Base-by-base conservation (phyloP, 92 coral and sea anemone genomes). In the Zoanthus solanderi region DNA sequence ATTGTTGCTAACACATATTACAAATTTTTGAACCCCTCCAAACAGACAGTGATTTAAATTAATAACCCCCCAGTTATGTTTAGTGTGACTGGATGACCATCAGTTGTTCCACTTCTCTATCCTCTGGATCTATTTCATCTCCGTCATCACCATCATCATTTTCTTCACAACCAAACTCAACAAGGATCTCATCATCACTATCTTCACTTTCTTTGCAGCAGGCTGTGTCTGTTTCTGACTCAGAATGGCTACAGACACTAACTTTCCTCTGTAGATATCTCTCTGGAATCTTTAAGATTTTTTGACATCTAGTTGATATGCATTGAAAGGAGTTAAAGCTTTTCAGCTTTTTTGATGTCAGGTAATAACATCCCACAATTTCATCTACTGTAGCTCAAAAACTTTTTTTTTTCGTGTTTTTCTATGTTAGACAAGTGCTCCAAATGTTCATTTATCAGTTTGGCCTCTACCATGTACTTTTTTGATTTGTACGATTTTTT, bases 401-500 rank as follows among this genome's bases (percentile, higher is more conserved):
- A 58, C 65, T 57, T 58, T 15, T 12, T 58, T 58, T 14, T 58
- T 58, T 58, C 1, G 0, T 12, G 14, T 58, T 58, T 58, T 88
- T 88, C 91, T 71, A 73, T 88, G 72, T 88, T 88, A 37, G 85
- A 83, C 46, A 89, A 79, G 83, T 77, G 92, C 61, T 84, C 82
- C 8, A 89, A 54, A 54, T 89, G 67, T 88, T 88, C 68, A 58
- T 89, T 83, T 15, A 83, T 72, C 29, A 80, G 44, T 10, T 32
- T 68, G 67, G 31, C 29, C 32, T 67, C 23, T 18, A 75, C 89
- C 28, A 84, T 46, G 63, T 78, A 86, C 75, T 72, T 81, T 29
- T 76, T 37, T 74, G 67, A 75, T 79, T n/a, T 75, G 83, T 54
- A 71, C 74, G 74, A 86, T 79, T 85, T 88, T 80, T 44, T 72